phyloP scores from a whole-genome alignment of 2,113 vertebrate genomes.

The Myotis davidii region DNA sequence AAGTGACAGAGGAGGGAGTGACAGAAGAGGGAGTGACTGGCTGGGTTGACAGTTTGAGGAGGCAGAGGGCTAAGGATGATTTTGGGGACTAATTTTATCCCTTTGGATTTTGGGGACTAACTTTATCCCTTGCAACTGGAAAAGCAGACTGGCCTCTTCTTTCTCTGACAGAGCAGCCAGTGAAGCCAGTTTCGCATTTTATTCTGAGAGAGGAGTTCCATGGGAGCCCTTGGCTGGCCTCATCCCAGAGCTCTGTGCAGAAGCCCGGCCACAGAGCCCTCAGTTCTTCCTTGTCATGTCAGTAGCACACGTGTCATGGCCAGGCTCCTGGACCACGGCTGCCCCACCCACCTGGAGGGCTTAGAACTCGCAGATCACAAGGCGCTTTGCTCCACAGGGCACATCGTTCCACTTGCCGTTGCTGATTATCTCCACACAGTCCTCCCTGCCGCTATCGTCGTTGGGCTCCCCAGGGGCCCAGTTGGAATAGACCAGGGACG shows the following conservation, averaged over 20 bases:
- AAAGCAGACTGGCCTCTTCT: neutral
- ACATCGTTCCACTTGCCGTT: slow-evolving; percentile 81
- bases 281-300: neutral
- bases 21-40: no score
- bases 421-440: slow-evolving; percentile 77
- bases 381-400: slow-evolving; percentile 36
- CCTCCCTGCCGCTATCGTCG: neutral
- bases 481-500: slow-evolving; percentile 72
- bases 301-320: neutral
- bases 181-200: accelerated
- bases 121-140: neutral
- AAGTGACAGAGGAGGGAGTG: no score
- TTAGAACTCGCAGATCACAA: slow-evolving; percentile 83
- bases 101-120: neutral
- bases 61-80: neutral
- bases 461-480: slow-evolving; percentile 79
- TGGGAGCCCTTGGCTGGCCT: neutral
- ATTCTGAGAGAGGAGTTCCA: neutral
- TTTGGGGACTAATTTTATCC: no score
- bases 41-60: neutral
- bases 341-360: accelerated
- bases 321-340: accelerated
- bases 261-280: neutral
- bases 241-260: neutral
- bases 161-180: neutral